These are phyloP conservation scores for Scaptomyza cyrtandrae DNA, from an alignment of 2,888 invertebrate genomes.

Conservation along the genomic window DNA sequence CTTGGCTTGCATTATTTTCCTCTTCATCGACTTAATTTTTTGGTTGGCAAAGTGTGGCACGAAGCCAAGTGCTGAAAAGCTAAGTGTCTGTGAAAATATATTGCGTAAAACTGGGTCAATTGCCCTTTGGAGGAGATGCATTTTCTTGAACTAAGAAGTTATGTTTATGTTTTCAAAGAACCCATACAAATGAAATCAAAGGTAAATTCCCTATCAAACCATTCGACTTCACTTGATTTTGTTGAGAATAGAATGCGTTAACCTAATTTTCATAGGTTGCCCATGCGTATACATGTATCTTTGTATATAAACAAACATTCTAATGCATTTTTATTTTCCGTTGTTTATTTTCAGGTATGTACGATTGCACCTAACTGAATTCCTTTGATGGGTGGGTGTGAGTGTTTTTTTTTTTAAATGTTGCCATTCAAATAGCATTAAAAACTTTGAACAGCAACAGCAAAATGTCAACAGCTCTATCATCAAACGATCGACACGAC, in stretches of 20 bases:
- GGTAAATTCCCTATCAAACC: conserved; percentile 39
- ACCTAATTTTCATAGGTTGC: conserved; percentile 56
- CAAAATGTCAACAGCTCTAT: conserved; percentile 75
- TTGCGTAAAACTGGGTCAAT: conserved; percentile 62
- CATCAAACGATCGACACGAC: conserved; percentile 60
- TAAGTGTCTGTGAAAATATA: conserved; percentile 66
- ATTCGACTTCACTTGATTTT: conserved; percentile 10
- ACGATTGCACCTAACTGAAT: conserved; percentile 24
- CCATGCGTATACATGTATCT: background rate
- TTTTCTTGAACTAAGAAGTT: conserved; percentile 30
- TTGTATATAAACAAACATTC: conserved; percentile 30
- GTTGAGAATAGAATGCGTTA: conserved; percentile 49
- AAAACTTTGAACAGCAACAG: conserved; percentile 51
- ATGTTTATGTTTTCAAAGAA: conserved; percentile 62
- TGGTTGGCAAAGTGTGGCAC: background rate
- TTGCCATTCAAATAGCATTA: conserved; percentile 62
- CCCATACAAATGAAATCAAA: conserved; percentile 44
- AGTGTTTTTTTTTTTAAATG: conserved; percentile 34
- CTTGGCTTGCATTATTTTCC: conserved; percentile 35
- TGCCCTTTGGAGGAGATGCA: conserved; percentile 28
- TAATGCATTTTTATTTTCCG: conserved; percentile 52
- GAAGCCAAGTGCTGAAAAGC: conserved; percentile 59
- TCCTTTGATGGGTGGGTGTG: conserved; percentile 46
- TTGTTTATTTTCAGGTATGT: conserved; percentile 70
- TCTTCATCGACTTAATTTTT: conserved; percentile 8